Evolutionary conservation across 2,888 invertebrate species (phyloP).

Genomic region (Callyntrura guangdongensis): DNA sequence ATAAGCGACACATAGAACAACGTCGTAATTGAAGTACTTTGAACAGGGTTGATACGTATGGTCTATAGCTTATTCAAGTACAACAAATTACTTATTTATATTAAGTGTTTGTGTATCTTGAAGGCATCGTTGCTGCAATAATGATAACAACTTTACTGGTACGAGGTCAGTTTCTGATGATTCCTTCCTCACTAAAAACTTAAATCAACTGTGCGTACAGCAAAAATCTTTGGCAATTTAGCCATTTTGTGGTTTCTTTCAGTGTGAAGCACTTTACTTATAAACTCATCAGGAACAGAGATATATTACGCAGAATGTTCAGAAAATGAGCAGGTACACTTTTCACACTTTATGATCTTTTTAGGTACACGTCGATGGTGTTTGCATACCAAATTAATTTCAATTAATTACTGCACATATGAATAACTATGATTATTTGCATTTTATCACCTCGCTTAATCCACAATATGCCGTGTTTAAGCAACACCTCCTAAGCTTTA

Average conservation of each 20-base stretch:
- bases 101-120: too few species aligned
- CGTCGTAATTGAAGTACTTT: not conserved
- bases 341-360: not conserved
- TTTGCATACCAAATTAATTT: not conserved
- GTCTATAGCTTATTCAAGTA: too few species aligned
- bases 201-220: not conserved
- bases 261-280: not conserved
- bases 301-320: not conserved
- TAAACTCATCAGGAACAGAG: not conserved
- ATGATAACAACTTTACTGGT: conserved; percentile 17
- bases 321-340: not conserved
- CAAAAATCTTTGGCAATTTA: not conserved
- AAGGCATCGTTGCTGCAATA: not conserved
- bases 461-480: too few species aligned
- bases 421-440: not conserved
- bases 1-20: not conserved
- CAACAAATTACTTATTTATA: too few species aligned
- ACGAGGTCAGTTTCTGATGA: conserved; percentile 71
- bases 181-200: conserved; percentile 46
- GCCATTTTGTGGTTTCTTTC: not conserved
- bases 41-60: not conserved
- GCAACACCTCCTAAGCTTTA: too few species aligned
- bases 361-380: too few species aligned
- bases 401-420: not conserved
- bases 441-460: not conserved